Base-by-base conservation (phyloP, 2,888 invertebrate species). In the Germaria angustata region DNA sequence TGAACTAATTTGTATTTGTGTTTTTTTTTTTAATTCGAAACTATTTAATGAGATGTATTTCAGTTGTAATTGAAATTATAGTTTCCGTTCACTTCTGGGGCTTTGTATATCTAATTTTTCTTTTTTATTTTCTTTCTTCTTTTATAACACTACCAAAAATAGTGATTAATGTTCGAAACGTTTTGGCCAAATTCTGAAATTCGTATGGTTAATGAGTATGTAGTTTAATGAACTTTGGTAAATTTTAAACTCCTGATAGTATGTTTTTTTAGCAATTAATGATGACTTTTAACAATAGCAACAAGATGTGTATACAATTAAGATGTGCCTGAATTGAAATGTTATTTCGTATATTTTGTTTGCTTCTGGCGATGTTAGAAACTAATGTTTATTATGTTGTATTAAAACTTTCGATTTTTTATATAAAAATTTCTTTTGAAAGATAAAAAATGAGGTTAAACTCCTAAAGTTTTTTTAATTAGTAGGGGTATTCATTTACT, bases 141-240 rank as follows among this genome's bases (percentile, higher is more conserved):
- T 44, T 15, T 34, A 1, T 32, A 2, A 34, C 34, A 17, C 46
- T 39, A 15, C 2, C 7, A 24, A 34, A 0, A 28, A 32, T 17
- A 51, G 44, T 68, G 59, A 66, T 68, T 49, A 59, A 51, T 76
- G 75, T 57, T 28, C 32, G 3, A 32, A 34, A 55, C 44, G 24
- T 36, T 36, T 36, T 24, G 8, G 17, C 15, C 15, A 46, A 57
- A 49, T 36, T 53, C 17, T 41, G 32, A 63, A 68, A 51, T 68
- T 51, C 17, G 22, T 8, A 20, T 68, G 6, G 20, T n/a, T 66
- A 66, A 66, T 65, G 66, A n/a, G 59, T 32, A 59, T 51, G 39
- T 28, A 44, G 68, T 68, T 49, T 59, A 77, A 53, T 61, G 68
- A 69, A 68, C 68, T 69, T 68, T 69, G 8, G 7, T 2, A 44